Base-by-base conservation (phyloP, 2,888 invertebrate genomes). In the Agrochola lychnidis region DNA sequence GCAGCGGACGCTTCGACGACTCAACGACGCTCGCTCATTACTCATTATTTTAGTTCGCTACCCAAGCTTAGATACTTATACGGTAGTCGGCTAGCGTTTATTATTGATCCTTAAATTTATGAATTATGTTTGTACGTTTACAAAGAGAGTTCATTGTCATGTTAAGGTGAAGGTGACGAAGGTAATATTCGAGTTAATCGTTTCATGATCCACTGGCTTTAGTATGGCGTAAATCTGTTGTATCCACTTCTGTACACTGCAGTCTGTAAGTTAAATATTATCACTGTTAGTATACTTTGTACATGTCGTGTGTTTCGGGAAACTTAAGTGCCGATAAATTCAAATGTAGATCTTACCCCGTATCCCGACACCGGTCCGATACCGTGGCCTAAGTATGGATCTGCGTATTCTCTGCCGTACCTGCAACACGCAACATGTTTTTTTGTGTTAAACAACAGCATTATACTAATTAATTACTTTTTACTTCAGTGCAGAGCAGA, bases 351-450 rank as follows among this genome's bases (percentile, higher is more conserved):
- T 94, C 98, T 98, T 97, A 99, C 99, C 98, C 99, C 99, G 96
- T 99, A 99, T 93, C 99, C 99, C 89, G 99, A 98, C 91, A 99
- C 98, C 90, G 99, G 99, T 93, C 99, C 99, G 94, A 99, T 99
- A 87, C 99, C 98, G 97, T 99, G 99, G 89, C 98, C 99, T 93
- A 99, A 97, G 97, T 99, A 99, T 79, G 99, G 99, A 96, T 99
- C 99, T 90, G 99, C 98, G 93, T 98, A 98, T 93, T 99, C 99
- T 94, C 99, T 98, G 91, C 98, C 98, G 94, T 99, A 99, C 88
- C 98, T 98, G 95, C 72, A 97, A 89, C 77, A 64, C 74, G 76
- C 61, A 78, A 70, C 36, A 59, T 42, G 70, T 45, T 22, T 40
- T 64, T 9, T 40, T 48, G 57, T 66, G 40, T 56, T 51, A 56